Evolutionary conservation across 2,113 vertebrate genomes (phyloP).

Genomic region (Cynopterus brachyotis): DNA sequence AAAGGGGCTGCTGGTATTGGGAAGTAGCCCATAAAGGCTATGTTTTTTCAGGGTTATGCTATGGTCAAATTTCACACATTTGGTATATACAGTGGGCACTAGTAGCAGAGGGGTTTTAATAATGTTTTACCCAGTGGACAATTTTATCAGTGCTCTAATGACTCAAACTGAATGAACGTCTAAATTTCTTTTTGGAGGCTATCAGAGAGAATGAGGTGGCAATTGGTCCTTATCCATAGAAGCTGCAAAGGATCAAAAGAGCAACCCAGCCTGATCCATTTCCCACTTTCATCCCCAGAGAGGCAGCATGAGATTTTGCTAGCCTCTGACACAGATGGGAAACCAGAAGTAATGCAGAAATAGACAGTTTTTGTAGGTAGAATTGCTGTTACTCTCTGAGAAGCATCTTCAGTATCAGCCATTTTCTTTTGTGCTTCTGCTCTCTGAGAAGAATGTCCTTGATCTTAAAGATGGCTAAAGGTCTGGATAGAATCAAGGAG

Average conservation of each 20-base stretch:
- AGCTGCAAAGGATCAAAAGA: neutral
- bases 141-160: too few relatives aligned
- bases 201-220: too few relatives aligned
- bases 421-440: neutral
- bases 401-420: neutral
- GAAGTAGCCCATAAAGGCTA: neutral
- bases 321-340: neutral
- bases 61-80: neutral
- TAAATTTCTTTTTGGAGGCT: too few relatives aligned
- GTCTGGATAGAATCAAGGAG: neutral
- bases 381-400: neutral
- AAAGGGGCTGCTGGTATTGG: neutral
- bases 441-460: neutral
- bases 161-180: too few relatives aligned
- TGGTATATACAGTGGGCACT: neutral
- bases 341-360: neutral
- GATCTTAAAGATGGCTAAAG: neutral
- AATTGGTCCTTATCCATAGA: too few relatives aligned
- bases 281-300: neutral
- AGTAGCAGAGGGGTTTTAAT: neutral
- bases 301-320: neutral
- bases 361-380: neutral
- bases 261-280: neutral
- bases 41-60: neutral
- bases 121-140: neutral